Evolutionary conservation across 1,140 invertebrate genomes (phyloP).

Genomic region (Brachionus paranguensis): DNA sequence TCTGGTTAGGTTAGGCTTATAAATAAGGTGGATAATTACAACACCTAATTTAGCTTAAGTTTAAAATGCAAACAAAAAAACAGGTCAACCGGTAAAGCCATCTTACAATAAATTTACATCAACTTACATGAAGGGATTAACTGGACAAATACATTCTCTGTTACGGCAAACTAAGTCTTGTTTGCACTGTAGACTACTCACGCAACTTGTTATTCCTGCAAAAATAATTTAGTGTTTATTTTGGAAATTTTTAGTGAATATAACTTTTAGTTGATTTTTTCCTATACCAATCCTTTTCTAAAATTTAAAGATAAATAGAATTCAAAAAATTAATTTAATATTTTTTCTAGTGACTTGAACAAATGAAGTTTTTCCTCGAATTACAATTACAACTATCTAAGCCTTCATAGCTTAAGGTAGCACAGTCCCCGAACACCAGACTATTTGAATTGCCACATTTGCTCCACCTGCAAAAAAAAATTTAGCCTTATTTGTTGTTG

Average conservation of each 20-base stretch:
- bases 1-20: no score
- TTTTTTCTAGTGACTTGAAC: neutral
- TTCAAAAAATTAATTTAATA: neutral
- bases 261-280: neutral
- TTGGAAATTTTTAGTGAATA: no score
- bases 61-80: no score
- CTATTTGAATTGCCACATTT: neutral
- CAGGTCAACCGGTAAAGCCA: no score
- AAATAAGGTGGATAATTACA: no score
- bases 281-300: neutral
- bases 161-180: neutral
- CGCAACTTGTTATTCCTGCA: neutral
- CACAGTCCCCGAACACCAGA: neutral
- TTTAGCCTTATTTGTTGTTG: no score
- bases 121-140: neutral
- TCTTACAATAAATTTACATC: no score
- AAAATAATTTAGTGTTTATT: neutral
- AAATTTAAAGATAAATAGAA: neutral
- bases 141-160: neutral
- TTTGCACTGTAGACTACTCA: neutral
- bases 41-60: no score
- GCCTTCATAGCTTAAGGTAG: neutral
- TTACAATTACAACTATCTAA: neutral
- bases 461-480: neutral
- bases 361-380: neutral